Evolutionary conservation across 2,888 invertebrate genomes (phyloP).

Genomic region (Altica lythri): DNA sequence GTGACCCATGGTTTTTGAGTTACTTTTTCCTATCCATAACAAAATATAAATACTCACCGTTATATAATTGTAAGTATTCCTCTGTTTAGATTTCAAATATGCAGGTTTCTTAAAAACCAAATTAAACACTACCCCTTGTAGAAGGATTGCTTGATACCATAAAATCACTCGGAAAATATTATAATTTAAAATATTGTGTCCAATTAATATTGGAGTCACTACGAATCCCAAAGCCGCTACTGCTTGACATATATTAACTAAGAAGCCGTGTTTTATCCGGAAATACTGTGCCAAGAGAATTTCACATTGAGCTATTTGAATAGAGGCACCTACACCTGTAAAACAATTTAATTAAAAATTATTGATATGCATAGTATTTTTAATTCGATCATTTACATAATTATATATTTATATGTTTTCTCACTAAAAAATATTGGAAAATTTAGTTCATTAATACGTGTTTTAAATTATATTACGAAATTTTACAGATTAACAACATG

Average conservation of each 20-base stretch:
- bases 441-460: no score
- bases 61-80: slow-evolving; percentile 46
- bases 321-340: slow-evolving; percentile 62
- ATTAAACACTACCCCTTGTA: slow-evolving; percentile 63
- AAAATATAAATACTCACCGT: slow-evolving; percentile 42
- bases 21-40: no score
- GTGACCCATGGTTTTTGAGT: neutral
- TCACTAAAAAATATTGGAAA: no score
- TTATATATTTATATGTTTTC: no score
- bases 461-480: no score
- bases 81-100: slow-evolving; percentile 54
- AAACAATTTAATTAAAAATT: slow-evolving; percentile 6
- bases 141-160: slow-evolving; percentile 63
- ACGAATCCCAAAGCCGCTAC: slow-evolving; percentile 63
- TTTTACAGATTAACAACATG: no score
- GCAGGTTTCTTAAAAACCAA: slow-evolving; percentile 62
- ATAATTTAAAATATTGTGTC: slow-evolving; percentile 58
- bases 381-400: no score
- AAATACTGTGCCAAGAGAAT: slow-evolving; percentile 65
- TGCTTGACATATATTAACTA: slow-evolving; percentile 61
- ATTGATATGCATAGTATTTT: no score
- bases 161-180: slow-evolving; percentile 58
- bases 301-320: slow-evolving; percentile 64
- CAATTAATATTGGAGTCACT: slow-evolving; percentile 60
- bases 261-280: slow-evolving; percentile 60